A percentile compares a stretch with the other conserved stretches of the same genome.
Conservation (phyloP, 1,140 invertebrate genomes). For the Drosophila parvula region DNA sequence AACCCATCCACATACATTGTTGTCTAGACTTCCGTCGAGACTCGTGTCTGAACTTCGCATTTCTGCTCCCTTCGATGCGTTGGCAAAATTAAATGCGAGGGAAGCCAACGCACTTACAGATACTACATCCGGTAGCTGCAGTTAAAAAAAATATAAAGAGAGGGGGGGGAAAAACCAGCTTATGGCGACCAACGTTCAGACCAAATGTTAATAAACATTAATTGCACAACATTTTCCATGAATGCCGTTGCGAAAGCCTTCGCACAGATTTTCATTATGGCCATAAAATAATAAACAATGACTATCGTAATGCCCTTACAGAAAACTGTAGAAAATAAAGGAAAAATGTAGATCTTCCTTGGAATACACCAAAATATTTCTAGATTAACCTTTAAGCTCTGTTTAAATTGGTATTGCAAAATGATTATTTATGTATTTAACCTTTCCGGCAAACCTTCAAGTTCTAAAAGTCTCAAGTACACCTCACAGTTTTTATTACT, state of each 20-base stretch:
- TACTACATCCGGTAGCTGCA: constrained; percentile 67
- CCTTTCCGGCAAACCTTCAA: background rate
- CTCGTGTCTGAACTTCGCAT: constrained; percentile 58
- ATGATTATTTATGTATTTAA: background rate
- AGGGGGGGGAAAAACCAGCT: background rate
- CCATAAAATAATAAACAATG: constrained; percentile 35
- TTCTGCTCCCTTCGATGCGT: constrained; percentile 28
- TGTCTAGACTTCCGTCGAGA: constrained; percentile 80
- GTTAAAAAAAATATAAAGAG: constrained; percentile 8
- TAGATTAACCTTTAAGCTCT: background rate
- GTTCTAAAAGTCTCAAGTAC: constrained; percentile 11
- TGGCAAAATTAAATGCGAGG: constrained; percentile 21
- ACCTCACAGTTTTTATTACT: background rate
- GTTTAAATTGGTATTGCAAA: background rate
- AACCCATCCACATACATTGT: background rate
- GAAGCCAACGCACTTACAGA: constrained; percentile 62
- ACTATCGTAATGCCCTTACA: constrained; percentile 32
- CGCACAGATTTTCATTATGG: constrained; percentile 29
- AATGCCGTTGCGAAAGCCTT: constrained; percentile 10
- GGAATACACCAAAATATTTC: background rate
- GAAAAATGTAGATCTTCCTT: background rate
- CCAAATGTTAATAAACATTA: constrained; percentile 77
- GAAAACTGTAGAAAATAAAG: background rate
- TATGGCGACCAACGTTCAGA: constrained; percentile 25
- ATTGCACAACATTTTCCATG: constrained; percentile 61